These are phyloP conservation scores for Slavum lentiscoides DNA, from an alignment of 2,888 invertebrate species.

Conservation along the genomic window DNA sequence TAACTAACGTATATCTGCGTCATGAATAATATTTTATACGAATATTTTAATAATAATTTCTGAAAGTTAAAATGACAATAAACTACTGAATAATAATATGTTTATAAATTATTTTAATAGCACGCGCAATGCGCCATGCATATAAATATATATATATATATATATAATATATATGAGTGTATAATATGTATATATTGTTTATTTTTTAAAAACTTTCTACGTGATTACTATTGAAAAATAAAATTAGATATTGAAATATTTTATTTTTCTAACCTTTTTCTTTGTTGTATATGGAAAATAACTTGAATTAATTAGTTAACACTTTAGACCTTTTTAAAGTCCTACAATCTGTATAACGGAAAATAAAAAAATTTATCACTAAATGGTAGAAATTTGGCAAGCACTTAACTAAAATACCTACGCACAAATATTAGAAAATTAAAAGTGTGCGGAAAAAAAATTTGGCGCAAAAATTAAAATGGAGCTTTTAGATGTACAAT, in stretches of 20 bases:
- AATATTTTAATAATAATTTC: not conserved
- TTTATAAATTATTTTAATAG: slow-evolving; percentile 4
- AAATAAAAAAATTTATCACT: not conserved
- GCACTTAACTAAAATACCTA: slow-evolving; percentile 6
- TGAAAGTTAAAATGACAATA: slow-evolving; percentile 10
- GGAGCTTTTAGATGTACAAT: not conserved
- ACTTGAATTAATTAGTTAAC: not conserved
- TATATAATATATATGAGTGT: no score
- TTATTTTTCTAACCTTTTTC: not conserved
- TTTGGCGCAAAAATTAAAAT: slow-evolving; percentile 10
- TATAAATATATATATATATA: not conserved
- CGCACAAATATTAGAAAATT: slow-evolving; percentile 13
- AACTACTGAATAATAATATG: not conserved
- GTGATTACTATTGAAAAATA: not conserved
- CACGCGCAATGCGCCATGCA: not conserved
- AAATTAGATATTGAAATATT: not conserved
- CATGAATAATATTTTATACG: not conserved
- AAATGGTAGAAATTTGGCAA: slow-evolving; percentile 51
- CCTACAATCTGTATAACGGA: not conserved
- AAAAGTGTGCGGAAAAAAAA: slow-evolving; percentile 4
- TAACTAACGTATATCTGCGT: not conserved
- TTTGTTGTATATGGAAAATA: not conserved
- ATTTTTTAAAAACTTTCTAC: not conserved
- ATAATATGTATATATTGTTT: not conserved
- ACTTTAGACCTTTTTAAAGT: not conserved